Base-by-base conservation (phyloP, 1,140 invertebrate species). In the Dreissena rostriformis region DNA sequence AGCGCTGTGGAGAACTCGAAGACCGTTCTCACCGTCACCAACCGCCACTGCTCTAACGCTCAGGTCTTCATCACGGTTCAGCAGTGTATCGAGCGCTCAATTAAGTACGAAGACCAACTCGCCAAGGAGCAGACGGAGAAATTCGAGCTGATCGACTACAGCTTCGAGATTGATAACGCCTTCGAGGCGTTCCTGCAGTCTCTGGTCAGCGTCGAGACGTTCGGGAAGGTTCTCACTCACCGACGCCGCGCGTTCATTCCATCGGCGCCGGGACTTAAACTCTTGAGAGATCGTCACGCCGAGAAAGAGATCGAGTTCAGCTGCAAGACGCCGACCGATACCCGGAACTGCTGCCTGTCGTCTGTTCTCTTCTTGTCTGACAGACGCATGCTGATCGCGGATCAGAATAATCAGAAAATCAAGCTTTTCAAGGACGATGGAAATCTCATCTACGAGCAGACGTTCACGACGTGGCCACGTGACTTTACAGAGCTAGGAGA, bases 381-480 rank as follows among this genome's bases (percentile, higher is more conserved):
- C 57, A 71, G 63, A 24, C 29, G 82, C 49, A 57, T 84, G 26
- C 66, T 84, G 14, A 24, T 84, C 24, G 51, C 82, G 5, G 82
- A 84, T 55, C 82, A 84, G 53, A 84, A 84, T 53, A 84, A 84
- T 39, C 82, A 84, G 68, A 84, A 84, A 49, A 84, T 84, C 17
- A 84, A 84, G 65, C 26, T 84, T 1, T 84, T 84, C 65, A 72
- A 57, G n/a, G 75, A 84, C 22, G 53, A 84, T 22, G 82, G 82
- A 10, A 24, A 24, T 1, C 39, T 84, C 0, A 28, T 84, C 14
- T 84, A 78, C 65, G 82, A 84, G 57, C 82, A 84, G 22, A 55
- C 55, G 12, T 84, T 84, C 52, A 77, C 82, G 4, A 76, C 82
- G 10, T 84, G 82, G 82, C 82, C 82, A 19, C 65, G 82, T 63